Evolutionary conservation across 2,113 vertebrate species (phyloP), one percentile per base, ranked within the genome.

Genomic region (Pelvicachromis taeniatus): DNA sequence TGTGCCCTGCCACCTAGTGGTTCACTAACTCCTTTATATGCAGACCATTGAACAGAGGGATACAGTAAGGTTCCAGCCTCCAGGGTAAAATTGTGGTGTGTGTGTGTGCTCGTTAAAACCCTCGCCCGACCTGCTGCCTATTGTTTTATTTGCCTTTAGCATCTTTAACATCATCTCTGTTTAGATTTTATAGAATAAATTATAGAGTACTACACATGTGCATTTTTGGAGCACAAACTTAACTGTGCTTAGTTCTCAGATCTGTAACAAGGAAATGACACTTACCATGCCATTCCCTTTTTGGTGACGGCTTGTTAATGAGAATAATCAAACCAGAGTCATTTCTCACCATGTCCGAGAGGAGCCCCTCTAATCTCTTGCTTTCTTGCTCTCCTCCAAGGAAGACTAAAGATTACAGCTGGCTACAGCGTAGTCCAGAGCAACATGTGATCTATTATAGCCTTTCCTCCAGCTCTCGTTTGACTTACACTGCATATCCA

Each of bases 1-100:
- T 59, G 5, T 90, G 54, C 33, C 17, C 93, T 95, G 92, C 93
- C 94, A 88, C 87, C 94, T 94, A 91, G 93, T 92, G 94, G 93
- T 77, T 21, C 4, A 61, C 1, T 21, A 5, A 4, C n/a, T 6
- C 17, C 3, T 73, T 48, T 7, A 29, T 48, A 19, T 19, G 40
- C 14, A 48, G 14, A 29, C 3, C 9, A 29, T 10, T 50, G 23
- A 50, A 19, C 42, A 50, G 65, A 29, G 0, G 14, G 40, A 4
- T 73, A 45, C 21, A 29, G 40, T 48, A 26, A 45, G 65, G 2
- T 1, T 26, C 13, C 65, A 26, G 40, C 40, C 38, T 70, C 38
- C 65, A 70, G 1, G 45, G 13, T 9, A 40, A 2, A 56, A 68
- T 21, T 2, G 11, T 65, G 59, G 10, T 19, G 6, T 38, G 2